Evolutionary conservation across 1,140 invertebrate genomes (phyloP).

Genomic region (Hyles vespertilio): DNA sequence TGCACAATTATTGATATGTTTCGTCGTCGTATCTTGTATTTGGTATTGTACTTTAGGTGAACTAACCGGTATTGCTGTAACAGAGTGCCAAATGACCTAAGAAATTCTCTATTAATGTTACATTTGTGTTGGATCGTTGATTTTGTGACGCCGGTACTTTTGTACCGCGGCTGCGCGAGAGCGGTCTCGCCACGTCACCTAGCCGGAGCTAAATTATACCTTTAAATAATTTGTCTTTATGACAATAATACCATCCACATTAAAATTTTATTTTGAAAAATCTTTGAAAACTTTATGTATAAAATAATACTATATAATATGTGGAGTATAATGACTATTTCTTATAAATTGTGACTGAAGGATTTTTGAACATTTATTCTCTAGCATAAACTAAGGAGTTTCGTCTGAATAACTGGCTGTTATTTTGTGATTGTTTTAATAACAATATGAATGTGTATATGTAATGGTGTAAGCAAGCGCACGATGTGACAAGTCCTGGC

Average conservation of each 20-base stretch:
- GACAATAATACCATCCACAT: slow-evolving; percentile 26
- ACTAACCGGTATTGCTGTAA: too few species aligned
- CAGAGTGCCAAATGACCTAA: too few species aligned
- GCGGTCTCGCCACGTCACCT: neutral
- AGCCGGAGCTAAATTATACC: neutral
- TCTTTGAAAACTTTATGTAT: slow-evolving; percentile 4
- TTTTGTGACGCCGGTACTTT: too few species aligned
- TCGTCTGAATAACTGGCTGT: slow-evolving; percentile 55
- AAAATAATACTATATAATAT: slow-evolving; percentile 29
- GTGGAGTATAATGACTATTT: slow-evolving; percentile 28
- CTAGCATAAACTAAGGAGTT: slow-evolving; percentile 44
- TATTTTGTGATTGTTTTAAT: slow-evolving; percentile 58
- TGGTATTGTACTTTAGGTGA: too few species aligned
- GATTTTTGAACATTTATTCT: slow-evolving; percentile 64
- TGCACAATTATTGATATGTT: too few species aligned
- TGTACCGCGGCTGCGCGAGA: too few species aligned
- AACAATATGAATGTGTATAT: slow-evolving; percentile 17
- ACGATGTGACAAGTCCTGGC: slow-evolving; percentile 6
- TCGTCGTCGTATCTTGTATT: too few species aligned
- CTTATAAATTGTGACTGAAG: slow-evolving; percentile 58
- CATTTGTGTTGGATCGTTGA: too few species aligned
- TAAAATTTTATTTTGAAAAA: neutral
- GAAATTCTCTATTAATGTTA: too few species aligned
- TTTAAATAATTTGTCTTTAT: slow-evolving; percentile 14
- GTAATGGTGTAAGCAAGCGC: slow-evolving; percentile 21